Evolutionary conservation across 2,888 invertebrate species (phyloP), one percentile per base, ranked within the genome.

Genomic region (Caenorhabditis doughertyi): DNA sequence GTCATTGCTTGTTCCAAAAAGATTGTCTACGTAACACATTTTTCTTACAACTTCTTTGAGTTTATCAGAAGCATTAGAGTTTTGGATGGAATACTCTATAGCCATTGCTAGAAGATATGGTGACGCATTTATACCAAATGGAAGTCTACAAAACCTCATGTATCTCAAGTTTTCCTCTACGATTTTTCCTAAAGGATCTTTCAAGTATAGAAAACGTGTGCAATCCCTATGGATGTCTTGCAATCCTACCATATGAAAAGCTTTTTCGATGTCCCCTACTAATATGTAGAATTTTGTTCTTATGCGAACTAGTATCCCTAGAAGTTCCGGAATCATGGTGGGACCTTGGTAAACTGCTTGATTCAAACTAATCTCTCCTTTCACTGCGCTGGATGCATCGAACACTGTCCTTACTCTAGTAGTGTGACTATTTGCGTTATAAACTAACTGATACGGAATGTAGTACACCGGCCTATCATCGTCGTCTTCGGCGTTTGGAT

Each of bases 221-320:
- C 25, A 23, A 13, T 51, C 51, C 13, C 51, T 51, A 13, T 51
- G 51, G 2, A 51, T 51, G 7, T 51, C 51, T 13, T 51, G 51
- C 11, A 51, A 13, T 51, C 51, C 51, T 51, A 51, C 51, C 51
- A 51, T 51, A 25, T 51, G 51, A 13, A 51, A 51, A 23, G 42
- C 16, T 42, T 42, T 42, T 16, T 16, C 42, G 5, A 42, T 42
- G 16, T 42, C 42, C 13, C 42, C 51, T 5, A 23, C 16, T 25
- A 51, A 13, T 5, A 51, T 23, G 25, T 25, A 51, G 11, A 11
- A 13, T 13, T 25, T 21, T 1, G 51, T 51, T 25, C 51, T 51
- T 3, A 51, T 25, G 23, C 51, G 23, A 3, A 51, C 5, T 23
- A 51, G 11, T 23, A 25, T 51, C 1, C 51, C 51, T 51, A 51